Evolutionary conservation across 2,113 vertebrate species (phyloP), one percentile per base, ranked within the genome.

Genomic region (Himantopus leucocephalus): DNA sequence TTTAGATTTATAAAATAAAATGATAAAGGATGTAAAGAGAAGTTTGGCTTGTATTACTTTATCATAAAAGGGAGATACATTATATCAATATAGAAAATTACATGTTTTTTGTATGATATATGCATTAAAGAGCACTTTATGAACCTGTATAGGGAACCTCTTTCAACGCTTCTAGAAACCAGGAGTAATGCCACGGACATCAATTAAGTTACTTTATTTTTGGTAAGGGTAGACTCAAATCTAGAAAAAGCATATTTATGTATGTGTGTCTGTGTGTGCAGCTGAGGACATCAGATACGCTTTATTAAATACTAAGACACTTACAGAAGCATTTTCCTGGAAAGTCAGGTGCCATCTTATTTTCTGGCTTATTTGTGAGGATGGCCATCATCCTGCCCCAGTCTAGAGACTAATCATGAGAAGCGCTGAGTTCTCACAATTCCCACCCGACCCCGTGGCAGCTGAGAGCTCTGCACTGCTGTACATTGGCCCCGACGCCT

Each of bases 1-100:
- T 94, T 76, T 58, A 83, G 48, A 78, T 92, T 97, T 97, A 90
- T 96, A 95, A 96, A 97, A 97, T 75, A 59, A 79, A 96, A 76
- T 48, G 92, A 81, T 91, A 94, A 96, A 96, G 95, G 75, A 86
- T 76, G 35, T 63, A 94, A 88, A 52, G n/a, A 62, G 64, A 75
- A 34, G 23, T 32, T 73, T 18, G 7, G 27, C 85, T 86, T 75
- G 8, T 50, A 87, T 52, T 80, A 59, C 39, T 87, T 88, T 62
- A 78, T 79, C 53, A 22, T 78, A 75, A 92, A 88, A 92, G 8
- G 12, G 27, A 77, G 35, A 85, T 24, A 78, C 22, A 58, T 80
- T 74, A 59, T 53, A 62, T 70, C 45, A 81, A 47, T 58, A 64
- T 7, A 71, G 45, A 56, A 43, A 87, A 89, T 85, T 79, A 55